phyloP scores from a whole-genome alignment of 2,113 vertebrate species.

The Osmerus mordax region DNA sequence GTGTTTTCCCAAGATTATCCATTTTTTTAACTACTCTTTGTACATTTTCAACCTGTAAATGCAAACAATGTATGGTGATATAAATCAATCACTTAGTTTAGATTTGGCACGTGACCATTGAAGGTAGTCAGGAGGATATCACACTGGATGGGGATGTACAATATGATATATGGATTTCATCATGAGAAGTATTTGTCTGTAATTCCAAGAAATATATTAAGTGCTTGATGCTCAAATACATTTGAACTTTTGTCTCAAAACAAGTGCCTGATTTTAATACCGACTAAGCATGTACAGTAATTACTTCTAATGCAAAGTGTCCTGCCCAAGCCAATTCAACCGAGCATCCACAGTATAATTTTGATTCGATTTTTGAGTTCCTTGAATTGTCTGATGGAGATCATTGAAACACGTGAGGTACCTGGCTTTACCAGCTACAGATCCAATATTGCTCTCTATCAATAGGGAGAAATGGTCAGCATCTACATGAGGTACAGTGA shows the following conservation, averaged over 20 bases:
- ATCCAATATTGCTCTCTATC: constrained; percentile 69
- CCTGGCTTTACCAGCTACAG: constrained; percentile 63
- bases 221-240: constrained; percentile 54
- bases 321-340: no score
- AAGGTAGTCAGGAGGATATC: constrained; percentile 24
- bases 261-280: constrained; percentile 43
- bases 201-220: constrained; percentile 45
- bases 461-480: constrained; percentile 75
- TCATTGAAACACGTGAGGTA: constrained; percentile 62
- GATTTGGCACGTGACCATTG: constrained; percentile 34
- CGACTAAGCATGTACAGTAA: constrained; percentile 1
- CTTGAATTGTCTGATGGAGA: constrained; percentile 38
- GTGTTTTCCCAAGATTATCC: constrained; percentile 69
- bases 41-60: constrained; percentile 40
- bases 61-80: constrained; percentile 47
- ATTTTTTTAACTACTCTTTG: constrained; percentile 37
- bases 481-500: constrained; percentile 88
- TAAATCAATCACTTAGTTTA: constrained; percentile 9
- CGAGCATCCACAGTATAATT: background rate
- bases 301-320: background rate
- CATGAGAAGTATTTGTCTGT: constrained; percentile 43
- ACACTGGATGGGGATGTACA: constrained; percentile 23
- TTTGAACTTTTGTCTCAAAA: constrained; percentile 9
- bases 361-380: constrained; percentile 24
- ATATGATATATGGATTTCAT: constrained; percentile 13